Evolutionary conservation across 2,888 invertebrate genomes (phyloP), one percentile per base, ranked within the genome.

Genomic region (Acleris emargana): DNA sequence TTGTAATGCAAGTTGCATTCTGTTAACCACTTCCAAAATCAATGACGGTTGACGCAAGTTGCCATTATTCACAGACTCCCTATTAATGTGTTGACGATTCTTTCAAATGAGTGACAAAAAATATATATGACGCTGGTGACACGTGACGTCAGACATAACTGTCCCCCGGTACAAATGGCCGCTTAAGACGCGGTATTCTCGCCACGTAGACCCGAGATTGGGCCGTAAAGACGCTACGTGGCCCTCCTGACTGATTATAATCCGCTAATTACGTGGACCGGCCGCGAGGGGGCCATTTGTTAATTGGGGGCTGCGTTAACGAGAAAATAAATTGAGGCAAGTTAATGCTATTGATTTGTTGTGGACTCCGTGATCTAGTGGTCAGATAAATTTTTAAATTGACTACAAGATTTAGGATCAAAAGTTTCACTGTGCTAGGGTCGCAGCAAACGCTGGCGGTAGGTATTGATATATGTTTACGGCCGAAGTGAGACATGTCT

Each of bases 181-280:
- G 45, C 45, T 13, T 38, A 3, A 38, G 38, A 38, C 45, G 17
- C 5, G 45, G 72, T 71, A 84, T 84, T 83, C 82, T 62, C 72
- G 55, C 67, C 79, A 80, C 81, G 83, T 83, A 66, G 47, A 66
- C 72, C 75, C 55, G 74, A 76, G 79, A 80, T 78, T 76, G 78
- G 73, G 73, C 76, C 79, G 77, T 84, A 81, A 84, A 82, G 73
- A 72, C 75, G 76, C 71, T 71, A 81, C 81, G 82, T 80, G 85
- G 77, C 78, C 76, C 72, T 80, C 82, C 77, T 55, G 77, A 73
- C 74, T 83, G 81, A 87, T 87, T 86, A 84, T 84, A 84, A 85
- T 82, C 79, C 79, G 81, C 84, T 87, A 86, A 86, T 85, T 86
- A 81, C 76, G 75, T 51, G 45, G 78, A 79, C 75, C 71, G 69